phyloP scores from a whole-genome alignment of 2,888 invertebrate species.

The Netelia virgata region DNA sequence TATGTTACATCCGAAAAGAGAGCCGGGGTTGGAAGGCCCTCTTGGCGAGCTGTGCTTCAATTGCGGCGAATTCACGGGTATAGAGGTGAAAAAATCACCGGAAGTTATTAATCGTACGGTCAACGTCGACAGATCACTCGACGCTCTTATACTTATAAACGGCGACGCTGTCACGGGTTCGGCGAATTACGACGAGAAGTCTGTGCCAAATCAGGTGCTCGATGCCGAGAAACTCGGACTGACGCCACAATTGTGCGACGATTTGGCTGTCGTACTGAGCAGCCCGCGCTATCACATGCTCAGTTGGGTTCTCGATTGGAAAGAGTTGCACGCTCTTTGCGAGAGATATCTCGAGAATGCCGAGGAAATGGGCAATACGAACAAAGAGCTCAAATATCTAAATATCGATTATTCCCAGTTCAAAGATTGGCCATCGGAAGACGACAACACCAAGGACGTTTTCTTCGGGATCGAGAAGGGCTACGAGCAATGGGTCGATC shows the following conservation, averaged over 20 bases:
- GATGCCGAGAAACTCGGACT: constrained; percentile 89
- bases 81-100: constrained; percentile 71
- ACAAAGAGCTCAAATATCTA: constrained; percentile 91
- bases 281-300: constrained; percentile 90
- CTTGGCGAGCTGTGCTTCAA: constrained; percentile 79
- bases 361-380: constrained; percentile 88
- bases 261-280: constrained; percentile 89
- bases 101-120: constrained; percentile 40
- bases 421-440: constrained; percentile 88
- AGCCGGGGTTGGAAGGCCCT: constrained; percentile 63
- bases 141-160: constrained; percentile 86
- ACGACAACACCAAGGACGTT: constrained; percentile 86
- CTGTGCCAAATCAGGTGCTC: constrained; percentile 87
- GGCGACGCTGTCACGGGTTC: constrained; percentile 86
- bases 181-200: constrained; percentile 88
- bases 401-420: constrained; percentile 90
- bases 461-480: constrained; percentile 89
- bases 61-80: constrained; percentile 77
- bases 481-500: constrained; percentile 84
- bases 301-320: constrained; percentile 89
- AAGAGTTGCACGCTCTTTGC: constrained; percentile 86
- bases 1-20: constrained; percentile 73
- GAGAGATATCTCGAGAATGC: constrained; percentile 86
- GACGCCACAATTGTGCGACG: constrained; percentile 89
- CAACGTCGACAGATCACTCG: constrained; percentile 86